phyloP scores from a whole-genome alignment of 2,113 vertebrate genomes.

The Sterrhoptilus dennistouni region DNA sequence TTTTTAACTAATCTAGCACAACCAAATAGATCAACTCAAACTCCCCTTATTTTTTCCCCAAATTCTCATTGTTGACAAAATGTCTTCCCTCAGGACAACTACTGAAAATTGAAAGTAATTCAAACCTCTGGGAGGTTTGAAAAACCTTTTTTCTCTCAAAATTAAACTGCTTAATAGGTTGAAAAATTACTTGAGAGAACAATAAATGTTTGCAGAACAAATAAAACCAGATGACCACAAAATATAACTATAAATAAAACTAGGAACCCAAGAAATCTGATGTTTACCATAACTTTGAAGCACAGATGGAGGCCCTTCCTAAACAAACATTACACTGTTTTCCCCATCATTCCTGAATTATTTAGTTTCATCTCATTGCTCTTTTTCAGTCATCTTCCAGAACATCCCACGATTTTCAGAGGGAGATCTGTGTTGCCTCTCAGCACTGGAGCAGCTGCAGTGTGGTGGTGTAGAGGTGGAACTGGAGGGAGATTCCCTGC shows the following conservation, averaged over 20 bases:
- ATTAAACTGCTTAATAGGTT: background rate
- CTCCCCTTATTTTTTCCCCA: background rate
- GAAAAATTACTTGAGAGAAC: background rate
- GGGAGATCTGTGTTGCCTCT: too few relatives aligned
- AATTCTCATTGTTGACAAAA: background rate
- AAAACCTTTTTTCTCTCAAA: background rate
- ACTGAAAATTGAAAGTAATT: background rate
- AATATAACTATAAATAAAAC: background rate
- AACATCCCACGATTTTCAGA: accelerated
- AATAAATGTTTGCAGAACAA: background rate
- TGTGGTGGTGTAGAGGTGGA: background rate
- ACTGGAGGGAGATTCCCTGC: too few relatives aligned
- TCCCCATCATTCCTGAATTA: background rate
- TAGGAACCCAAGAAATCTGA: background rate
- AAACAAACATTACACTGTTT: background rate
- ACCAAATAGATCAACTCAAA: background rate
- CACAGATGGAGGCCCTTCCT: background rate
- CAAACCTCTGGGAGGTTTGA: background rate
- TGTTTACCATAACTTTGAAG: background rate
- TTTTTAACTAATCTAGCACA: background rate
- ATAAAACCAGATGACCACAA: background rate
- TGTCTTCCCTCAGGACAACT: background rate
- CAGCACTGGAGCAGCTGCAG: background rate
- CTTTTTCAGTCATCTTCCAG: background rate
- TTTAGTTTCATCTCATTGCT: background rate